Conservation (phyloP, 2,113 vertebrate genomes). For the Cephalopterus ornatus region DNA sequence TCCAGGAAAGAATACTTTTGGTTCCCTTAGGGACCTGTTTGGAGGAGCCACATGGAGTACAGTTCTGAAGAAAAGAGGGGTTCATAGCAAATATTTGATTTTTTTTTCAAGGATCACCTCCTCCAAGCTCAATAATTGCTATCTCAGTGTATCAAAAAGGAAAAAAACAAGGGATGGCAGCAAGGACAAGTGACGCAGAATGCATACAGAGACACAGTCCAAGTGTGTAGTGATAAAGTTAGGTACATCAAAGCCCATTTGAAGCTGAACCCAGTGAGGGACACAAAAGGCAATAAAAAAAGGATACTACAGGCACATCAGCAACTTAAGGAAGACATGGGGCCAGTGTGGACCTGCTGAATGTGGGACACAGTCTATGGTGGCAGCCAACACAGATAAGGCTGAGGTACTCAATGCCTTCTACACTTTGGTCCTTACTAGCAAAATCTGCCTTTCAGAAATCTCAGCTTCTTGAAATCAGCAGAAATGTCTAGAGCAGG, state of each 20-base stretch:
- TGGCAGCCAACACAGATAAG: fast-evolving
- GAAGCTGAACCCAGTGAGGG: not conserved
- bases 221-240: not conserved
- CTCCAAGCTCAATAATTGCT: not conserved
- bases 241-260: not conserved
- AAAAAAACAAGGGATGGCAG: not conserved
- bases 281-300: not conserved
- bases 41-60: not conserved
- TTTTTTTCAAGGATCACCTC: not conserved
- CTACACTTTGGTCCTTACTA: not conserved
- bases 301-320: not conserved
- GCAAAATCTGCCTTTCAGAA: not conserved
- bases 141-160: not conserved
- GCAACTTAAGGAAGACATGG: not conserved
- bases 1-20: not conserved
- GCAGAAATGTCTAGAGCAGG: not conserved
- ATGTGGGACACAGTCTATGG: fast-evolving
- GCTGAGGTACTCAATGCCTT: not conserved
- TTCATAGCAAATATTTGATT: not conserved
- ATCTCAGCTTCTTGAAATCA: not conserved
- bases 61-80: not conserved
- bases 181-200: not conserved
- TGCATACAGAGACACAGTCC: not conserved
- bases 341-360: not conserved
- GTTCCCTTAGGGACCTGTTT: not conserved